Conservation (phyloP, 2,888 invertebrate species). For the Tiliacea citrago region DNA sequence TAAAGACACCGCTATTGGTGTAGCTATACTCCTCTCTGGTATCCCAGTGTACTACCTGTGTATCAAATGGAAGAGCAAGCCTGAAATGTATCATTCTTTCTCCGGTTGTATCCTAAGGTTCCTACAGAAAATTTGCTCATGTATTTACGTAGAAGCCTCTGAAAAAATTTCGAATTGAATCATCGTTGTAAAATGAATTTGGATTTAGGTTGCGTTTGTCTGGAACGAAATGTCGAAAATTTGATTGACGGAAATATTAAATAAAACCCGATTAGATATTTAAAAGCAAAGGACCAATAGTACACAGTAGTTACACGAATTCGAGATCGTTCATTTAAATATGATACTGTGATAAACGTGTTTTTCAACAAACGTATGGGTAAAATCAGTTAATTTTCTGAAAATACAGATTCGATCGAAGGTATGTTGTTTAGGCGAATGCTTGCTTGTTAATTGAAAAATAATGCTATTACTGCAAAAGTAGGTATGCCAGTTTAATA, state of each 20-base stretch:
- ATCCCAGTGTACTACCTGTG: constrained; percentile 95
- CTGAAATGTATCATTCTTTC: constrained; percentile 87
- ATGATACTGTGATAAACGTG: constrained; percentile 39
- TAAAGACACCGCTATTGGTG: constrained; percentile 93
- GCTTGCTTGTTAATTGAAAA: neutral
- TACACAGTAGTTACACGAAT: constrained; percentile 24
- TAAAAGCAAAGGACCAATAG: constrained; percentile 59
- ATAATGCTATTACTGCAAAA: neutral
- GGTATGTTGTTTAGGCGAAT: neutral
- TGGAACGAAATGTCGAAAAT: constrained; percentile 31
- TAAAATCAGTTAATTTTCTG: constrained; percentile 6
- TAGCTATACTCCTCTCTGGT: constrained; percentile 94
- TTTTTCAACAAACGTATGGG: constrained; percentile 12
- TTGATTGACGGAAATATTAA: constrained; percentile 15
- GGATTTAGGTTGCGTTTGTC: constrained; percentile 45
- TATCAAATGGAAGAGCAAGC: constrained; percentile 92
- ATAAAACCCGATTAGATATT: constrained; percentile 26
- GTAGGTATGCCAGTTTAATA: neutral
- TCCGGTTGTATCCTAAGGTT: constrained; percentile 89
- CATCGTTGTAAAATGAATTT: constrained; percentile 1
- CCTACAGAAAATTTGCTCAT: constrained; percentile 92
- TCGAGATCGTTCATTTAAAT: constrained; percentile 25
- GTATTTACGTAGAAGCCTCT: constrained; percentile 91
- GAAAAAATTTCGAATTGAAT: constrained; percentile 86
- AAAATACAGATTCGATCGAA: neutral